phyloP scores from a whole-genome alignment of 2,113 vertebrate species.

The Gyps fulvus region DNA sequence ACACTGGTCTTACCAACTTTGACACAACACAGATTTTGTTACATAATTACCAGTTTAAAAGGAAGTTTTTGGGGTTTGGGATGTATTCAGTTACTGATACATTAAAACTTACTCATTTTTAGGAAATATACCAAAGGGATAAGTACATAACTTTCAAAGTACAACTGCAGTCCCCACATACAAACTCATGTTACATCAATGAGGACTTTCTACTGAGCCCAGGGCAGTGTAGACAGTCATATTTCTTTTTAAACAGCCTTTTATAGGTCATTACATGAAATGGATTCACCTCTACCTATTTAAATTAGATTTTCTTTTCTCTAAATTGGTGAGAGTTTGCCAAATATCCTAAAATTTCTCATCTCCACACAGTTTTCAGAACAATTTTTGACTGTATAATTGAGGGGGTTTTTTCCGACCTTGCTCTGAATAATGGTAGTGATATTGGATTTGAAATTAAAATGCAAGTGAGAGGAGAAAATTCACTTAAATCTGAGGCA shows the following conservation, averaged over 20 bases:
- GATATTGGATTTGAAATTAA: neutral
- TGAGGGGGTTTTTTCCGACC: neutral
- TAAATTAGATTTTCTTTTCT: neutral
- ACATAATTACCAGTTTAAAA: neutral
- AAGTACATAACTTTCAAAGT: neutral
- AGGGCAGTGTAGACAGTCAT: neutral
- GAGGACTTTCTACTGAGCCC: neutral
- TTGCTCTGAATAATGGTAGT: neutral
- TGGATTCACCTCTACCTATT: neutral
- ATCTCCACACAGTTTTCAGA: neutral
- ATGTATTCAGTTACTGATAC: neutral
- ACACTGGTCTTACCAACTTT: neutral
- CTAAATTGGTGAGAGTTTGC: neutral
- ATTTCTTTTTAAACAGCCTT: neutral
- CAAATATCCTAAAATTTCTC: neutral
- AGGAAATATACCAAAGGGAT: neutral
- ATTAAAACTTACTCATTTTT: neutral
- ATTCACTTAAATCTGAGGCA: neutral
- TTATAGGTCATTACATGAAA: neutral
- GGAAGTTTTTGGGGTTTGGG: neutral
- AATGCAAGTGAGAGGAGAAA: neutral
- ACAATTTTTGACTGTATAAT: neutral
- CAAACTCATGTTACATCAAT: neutral
- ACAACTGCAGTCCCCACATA: neutral
- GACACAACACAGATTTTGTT: neutral